Evolutionary conservation across 2,113 vertebrate genomes (phyloP).

Genomic region (Papio anubis): DNA sequence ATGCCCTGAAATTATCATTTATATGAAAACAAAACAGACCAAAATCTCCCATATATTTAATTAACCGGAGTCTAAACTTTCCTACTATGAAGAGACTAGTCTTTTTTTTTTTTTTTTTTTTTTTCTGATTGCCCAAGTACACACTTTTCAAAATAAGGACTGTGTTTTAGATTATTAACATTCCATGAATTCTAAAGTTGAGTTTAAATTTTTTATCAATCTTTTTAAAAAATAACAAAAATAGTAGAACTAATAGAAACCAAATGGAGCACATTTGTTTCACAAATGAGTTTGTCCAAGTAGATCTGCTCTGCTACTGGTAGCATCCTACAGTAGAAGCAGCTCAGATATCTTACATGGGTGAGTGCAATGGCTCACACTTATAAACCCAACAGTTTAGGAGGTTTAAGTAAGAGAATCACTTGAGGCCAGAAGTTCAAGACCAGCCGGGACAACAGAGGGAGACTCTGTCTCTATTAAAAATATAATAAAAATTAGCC

Average conservation of each 20-base stretch:
- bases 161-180: conserved; percentile 29
- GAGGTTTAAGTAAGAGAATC: no score
- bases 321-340: neutral
- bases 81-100: neutral
- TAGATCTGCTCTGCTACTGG: neutral
- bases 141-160: neutral
- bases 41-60: conserved; percentile 42
- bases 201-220: conserved; percentile 3
- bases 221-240: neutral
- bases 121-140: neutral
- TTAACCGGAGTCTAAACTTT: conserved; percentile 48
- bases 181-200: conserved; percentile 4
- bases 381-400: no score
- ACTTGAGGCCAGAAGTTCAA: no score
- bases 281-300: neutral
- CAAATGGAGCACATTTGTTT: neutral
- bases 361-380: no score
- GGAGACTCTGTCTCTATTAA: no score
- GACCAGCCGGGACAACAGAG: no score
- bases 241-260: conserved; percentile 3
- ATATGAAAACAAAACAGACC: conserved; percentile 57
- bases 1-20: conserved; percentile 55
- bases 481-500: no score
- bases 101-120: neutral
- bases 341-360: neutral